Conservation (phyloP, 2,113 vertebrate species). For the Ranitomeya variabilis region DNA sequence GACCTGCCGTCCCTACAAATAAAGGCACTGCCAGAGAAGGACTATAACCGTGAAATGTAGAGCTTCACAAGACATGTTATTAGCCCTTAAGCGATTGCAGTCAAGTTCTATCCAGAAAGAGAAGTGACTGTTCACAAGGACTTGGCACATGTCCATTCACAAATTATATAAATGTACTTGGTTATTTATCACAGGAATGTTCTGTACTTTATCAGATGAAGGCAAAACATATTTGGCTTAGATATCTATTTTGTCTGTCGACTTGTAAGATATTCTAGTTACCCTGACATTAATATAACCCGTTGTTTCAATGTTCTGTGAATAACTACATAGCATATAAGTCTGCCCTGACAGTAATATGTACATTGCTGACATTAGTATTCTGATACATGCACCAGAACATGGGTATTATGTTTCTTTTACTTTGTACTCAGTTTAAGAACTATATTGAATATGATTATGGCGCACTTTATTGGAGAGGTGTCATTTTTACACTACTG, state of each 20-base stretch:
- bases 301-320: neutral
- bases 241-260: neutral
- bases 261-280: neutral
- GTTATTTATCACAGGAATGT: neutral
- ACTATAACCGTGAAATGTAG: neutral
- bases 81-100: neutral
- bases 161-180: neutral
- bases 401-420: neutral
- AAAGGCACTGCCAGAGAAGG: neutral
- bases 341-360: neutral
- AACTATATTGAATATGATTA: neutral
- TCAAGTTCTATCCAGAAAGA: neutral
- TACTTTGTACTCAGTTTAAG: neutral
- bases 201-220: neutral
- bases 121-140: neutral
- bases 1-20: neutral
- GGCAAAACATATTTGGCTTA: neutral
- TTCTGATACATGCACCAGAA: neutral
- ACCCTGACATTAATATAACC: neutral
- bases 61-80: neutral
- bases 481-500: neutral
- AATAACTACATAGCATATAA: neutral
- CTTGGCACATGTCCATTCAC: neutral
- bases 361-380: neutral
- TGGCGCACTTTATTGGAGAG: neutral